These are phyloP conservation scores for Ceratothoa steindachneri DNA, from an alignment of 2,888 invertebrate genomes.

Conservation along the genomic window DNA sequence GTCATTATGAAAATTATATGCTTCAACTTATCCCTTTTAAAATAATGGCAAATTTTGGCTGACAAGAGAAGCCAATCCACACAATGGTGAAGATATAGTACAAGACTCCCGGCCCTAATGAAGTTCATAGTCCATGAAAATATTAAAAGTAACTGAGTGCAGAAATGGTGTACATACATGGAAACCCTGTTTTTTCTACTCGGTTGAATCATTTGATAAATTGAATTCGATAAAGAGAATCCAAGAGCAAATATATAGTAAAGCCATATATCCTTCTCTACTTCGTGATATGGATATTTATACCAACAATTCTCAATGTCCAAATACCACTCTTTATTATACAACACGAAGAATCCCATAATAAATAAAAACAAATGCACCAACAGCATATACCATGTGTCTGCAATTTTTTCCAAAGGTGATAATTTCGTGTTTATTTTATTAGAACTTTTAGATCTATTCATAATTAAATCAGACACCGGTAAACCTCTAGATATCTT, in stretches of 20 bases:
- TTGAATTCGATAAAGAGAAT: slow-evolving; percentile 50
- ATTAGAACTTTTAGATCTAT: neutral
- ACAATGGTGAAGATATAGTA: slow-evolving; percentile 29
- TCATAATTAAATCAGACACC: too few relatives aligned
- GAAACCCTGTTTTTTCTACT: slow-evolving; percentile 20
- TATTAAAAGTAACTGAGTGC: slow-evolving; percentile 19
- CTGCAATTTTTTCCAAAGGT: neutral
- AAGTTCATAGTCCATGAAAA: slow-evolving; percentile 39
- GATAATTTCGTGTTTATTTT: neutral
- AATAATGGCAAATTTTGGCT: slow-evolving; percentile 32
- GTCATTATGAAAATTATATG: slow-evolving; percentile 26
- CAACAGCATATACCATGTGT: neutral
- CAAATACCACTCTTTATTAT: neutral
- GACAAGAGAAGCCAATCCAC: slow-evolving; percentile 29
- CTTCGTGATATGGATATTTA: slow-evolving; percentile 71
- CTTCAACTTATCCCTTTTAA: neutral
- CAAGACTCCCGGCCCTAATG: slow-evolving; percentile 28
- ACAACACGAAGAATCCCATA: neutral
- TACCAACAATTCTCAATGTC: slow-evolving; percentile 65
- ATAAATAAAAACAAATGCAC: neutral
- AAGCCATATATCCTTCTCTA: slow-evolving; percentile 26
- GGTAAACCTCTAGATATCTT: too few relatives aligned
- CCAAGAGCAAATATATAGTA: slow-evolving; percentile 35
- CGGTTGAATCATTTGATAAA: slow-evolving; percentile 85
- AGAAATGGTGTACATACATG: slow-evolving; percentile 50